Evolutionary conservation across 2,888 invertebrate species (phyloP).

Genomic region (Loripinus fragilis): DNA sequence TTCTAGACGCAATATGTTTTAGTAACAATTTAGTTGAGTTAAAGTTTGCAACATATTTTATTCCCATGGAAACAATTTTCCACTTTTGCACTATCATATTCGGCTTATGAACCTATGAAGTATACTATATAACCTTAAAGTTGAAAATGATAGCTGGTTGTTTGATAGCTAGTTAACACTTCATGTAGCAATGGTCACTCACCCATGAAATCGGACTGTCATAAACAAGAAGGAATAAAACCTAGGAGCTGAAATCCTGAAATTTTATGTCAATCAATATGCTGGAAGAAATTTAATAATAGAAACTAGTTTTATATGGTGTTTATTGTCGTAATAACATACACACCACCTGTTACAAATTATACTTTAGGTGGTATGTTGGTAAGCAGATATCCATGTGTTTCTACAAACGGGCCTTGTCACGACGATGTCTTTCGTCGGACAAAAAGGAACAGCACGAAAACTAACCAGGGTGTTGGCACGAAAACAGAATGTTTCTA

Average conservation of each 20-base stretch:
- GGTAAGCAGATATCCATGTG: not conserved
- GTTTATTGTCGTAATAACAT: constrained; percentile 15
- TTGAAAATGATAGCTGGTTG: not conserved
- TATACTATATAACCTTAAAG: not conserved
- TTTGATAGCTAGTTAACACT: not conserved
- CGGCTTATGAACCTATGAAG: not conserved
- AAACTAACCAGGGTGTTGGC: too few relatives aligned
- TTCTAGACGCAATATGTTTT: too few relatives aligned
- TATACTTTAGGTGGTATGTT: constrained; percentile 3
- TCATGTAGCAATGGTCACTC: not conserved
- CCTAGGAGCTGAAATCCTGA: not conserved
- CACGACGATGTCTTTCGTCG: too few relatives aligned
- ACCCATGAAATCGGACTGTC: not conserved
- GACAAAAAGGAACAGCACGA: too few relatives aligned
- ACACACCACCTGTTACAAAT: constrained; percentile 17
- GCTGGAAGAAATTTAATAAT: constrained; percentile 5
- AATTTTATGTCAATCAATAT: not conserved
- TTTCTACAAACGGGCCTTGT: not conserved
- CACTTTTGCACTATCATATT: not conserved
- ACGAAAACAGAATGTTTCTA: too few relatives aligned
- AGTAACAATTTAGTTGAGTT: too few relatives aligned
- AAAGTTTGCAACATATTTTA: not conserved
- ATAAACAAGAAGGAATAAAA: constrained; percentile 5
- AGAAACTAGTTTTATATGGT: constrained; percentile 5
- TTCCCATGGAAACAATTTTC: not conserved